These are phyloP conservation scores for Stenurella melanura DNA, from an alignment of 2,888 invertebrate species.

Conservation along the genomic window DNA sequence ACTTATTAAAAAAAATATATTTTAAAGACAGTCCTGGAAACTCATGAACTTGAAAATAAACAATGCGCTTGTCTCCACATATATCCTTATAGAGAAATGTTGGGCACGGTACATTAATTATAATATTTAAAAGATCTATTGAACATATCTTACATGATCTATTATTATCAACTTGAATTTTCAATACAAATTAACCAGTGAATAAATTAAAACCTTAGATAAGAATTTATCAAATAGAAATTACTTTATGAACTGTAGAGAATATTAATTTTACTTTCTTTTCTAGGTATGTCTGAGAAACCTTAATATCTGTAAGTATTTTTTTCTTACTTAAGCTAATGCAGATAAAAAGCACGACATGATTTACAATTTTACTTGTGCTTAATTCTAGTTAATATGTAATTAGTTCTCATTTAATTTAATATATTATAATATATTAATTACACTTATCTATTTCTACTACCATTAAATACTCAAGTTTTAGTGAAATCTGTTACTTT, in stretches of 20 bases:
- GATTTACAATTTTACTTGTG: not conserved
- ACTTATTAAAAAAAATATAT: not conserved
- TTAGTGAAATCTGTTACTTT: no score
- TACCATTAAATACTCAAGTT: no score
- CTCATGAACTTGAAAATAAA: not conserved
- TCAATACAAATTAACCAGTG: not conserved
- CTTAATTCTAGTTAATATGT: no score
- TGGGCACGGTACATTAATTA: constrained; percentile 5
- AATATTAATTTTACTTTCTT: not conserved
- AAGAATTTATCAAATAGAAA: not conserved
- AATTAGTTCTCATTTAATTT: no score
- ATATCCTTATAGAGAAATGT: constrained; percentile 24
- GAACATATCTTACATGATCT: not conserved
- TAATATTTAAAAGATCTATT: not conserved
- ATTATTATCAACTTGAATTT: not conserved
- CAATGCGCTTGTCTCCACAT: constrained; percentile 13
- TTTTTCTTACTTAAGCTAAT: not conserved
- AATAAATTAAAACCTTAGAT: not conserved
- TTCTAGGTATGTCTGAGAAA: not conserved
- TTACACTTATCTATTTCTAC: no score
- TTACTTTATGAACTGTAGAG: no score
- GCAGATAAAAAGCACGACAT: not conserved
- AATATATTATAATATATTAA: no score
- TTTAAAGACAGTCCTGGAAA: constrained; percentile 16
- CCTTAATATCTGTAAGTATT: not conserved